These are phyloP conservation scores for Ptiloglossa arizonensis DNA, from an alignment of 1,140 invertebrate species.

Conservation along the genomic window DNA sequence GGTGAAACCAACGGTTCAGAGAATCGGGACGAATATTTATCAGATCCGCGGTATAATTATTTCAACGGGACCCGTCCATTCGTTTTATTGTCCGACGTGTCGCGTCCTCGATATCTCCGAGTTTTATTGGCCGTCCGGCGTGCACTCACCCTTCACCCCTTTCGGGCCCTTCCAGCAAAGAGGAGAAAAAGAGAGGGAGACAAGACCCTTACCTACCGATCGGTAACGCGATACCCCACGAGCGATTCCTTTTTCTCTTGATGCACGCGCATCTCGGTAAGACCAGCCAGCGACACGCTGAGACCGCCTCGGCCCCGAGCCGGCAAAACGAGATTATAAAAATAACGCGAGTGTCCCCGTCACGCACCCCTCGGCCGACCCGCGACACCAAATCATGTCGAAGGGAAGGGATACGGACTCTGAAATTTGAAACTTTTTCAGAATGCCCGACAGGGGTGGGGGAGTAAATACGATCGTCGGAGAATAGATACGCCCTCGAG, in stretches of 20 bases:
- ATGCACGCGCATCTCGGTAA: conserved; percentile 51
- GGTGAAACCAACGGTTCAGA: conserved; percentile 39
- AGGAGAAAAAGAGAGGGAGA: conserved; percentile 48
- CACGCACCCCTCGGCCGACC: conserved; percentile 17
- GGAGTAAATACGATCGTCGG: background rate
- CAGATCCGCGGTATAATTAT: conserved; percentile 37
- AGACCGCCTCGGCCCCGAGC: conserved; percentile 22
- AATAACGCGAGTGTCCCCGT: conserved; percentile 56
- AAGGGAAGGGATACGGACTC: conserved; percentile 41
- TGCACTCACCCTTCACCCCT: conserved; percentile 25
- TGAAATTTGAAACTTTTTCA: conserved; percentile 49
- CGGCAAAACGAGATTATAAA: conserved; percentile 62
- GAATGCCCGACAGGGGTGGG: conserved; percentile 1
- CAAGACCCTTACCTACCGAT: conserved; percentile 68
- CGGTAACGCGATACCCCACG: conserved; percentile 76
- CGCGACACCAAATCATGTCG: conserved; percentile 53
- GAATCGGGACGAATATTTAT: background rate
- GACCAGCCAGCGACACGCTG: conserved; percentile 48
- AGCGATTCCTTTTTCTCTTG: conserved; percentile 51
- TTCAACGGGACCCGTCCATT: conserved; percentile 26
- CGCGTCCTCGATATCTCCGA: conserved; percentile 37
- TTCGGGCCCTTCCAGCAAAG: conserved; percentile 8
- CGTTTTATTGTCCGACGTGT: conserved; percentile 36
- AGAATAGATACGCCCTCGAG: background rate
- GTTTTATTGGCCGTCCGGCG: conserved; percentile 75